These are phyloP conservation scores for Dreissena rostriformis DNA, from an alignment of 1,140 invertebrate species.

Conservation along the genomic window DNA sequence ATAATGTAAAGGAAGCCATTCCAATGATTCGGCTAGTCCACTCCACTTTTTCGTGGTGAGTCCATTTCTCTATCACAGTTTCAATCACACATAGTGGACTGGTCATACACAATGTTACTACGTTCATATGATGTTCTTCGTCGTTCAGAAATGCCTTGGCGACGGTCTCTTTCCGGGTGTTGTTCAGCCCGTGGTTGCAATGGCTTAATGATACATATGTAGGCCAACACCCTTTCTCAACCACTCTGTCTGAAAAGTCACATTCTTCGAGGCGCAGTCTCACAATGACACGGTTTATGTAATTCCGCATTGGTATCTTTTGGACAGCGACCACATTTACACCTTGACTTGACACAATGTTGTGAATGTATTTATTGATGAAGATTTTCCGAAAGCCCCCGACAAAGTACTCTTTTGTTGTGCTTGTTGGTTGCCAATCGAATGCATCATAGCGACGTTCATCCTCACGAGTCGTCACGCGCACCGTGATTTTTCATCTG, in stretches of 20 bases:
- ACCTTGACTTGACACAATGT: too few species aligned
- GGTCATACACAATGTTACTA: background rate
- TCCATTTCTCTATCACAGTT: background rate
- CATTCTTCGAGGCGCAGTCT: background rate
- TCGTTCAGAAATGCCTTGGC: background rate
- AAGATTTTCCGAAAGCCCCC: too few species aligned
- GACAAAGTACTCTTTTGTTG: too few species aligned
- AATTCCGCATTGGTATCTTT: too few species aligned
- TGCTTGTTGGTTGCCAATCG: too few species aligned
- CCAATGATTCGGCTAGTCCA: background rate
- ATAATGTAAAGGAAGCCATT: background rate
- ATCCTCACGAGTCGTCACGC: too few species aligned
- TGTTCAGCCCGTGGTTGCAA: background rate
- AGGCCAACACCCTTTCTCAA: background rate
- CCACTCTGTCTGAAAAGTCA: background rate
- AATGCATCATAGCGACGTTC: too few species aligned
- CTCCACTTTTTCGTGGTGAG: background rate
- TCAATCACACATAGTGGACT: background rate
- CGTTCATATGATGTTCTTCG: background rate
- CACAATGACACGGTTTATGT: background rate
- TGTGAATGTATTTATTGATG: too few species aligned
- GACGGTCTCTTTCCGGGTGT: background rate
- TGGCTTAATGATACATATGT: background rate
- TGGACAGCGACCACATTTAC: too few species aligned
- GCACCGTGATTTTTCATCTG: too few species aligned